Base-by-base conservation (phyloP, 1,140 invertebrate genomes). In the Thrips palmi region DNA sequence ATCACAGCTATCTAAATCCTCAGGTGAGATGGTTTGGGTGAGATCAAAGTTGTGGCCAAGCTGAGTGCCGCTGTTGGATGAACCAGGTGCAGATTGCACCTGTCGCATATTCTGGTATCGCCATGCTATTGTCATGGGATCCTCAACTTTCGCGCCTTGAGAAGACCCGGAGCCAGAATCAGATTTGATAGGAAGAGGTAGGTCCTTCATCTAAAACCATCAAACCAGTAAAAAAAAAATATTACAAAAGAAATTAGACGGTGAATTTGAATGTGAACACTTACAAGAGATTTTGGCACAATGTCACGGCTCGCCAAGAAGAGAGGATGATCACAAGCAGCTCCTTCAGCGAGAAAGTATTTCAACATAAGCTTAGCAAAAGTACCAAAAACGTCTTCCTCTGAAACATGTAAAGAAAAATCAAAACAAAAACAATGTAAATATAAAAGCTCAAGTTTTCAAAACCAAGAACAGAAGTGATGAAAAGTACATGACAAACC, bases 71-170 rank as follows among this genome's bases (percentile, higher is more conserved):
- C 20, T 37, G 10, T 24, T 10, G 34, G 21, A 15, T n/a, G 14
- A 3, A 10, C n/a, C 7, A 11, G 32, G 32, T 4, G 21, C 21
- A 14, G 32, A 30, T 22, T 28, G 32, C 3, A 28, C 32, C 8
- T 14, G 22, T 12, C 30, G 32, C 18, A 11, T 35, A 20, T 41
- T 27, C 24, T 22, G 20, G 21, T 37, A 37, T 22, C 1, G 45
- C 78, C 71, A 49, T 81, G 72, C 57, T 88, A 88, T 33, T 82
- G 64, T 77, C 83, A 88, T 4, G 84, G 83, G 54, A 88, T 87
- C 50, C 76, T 74, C 70, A 87, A 73, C 44, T 75, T 64, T 33
- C 73, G 64, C 38, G 59, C 52, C 32, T 39, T 35, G 8, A 12
- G 53, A 31, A 10, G 25, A 20, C 7, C 31, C 28, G 27, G 34